Conservation (phyloP, 2,888 invertebrate species). For the Orthosia gothica region DNA sequence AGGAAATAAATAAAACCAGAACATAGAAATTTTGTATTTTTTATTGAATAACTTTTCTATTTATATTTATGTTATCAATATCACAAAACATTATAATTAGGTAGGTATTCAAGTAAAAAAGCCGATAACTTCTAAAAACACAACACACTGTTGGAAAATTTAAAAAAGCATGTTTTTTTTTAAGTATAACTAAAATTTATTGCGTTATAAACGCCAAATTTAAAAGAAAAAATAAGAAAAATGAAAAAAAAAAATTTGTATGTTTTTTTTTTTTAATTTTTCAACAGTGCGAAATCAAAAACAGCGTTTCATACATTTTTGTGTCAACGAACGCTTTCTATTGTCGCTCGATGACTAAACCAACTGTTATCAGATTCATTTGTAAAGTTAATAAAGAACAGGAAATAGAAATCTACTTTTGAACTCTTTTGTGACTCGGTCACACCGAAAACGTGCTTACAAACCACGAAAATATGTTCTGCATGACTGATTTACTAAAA, state of each 20-base stretch:
- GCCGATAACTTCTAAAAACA: conserved; percentile 86
- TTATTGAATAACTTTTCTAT: conserved; percentile 89
- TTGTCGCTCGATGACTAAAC: conserved; percentile 57
- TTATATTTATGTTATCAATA: conserved; percentile 84
- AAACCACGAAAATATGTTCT: conserved; percentile 56
- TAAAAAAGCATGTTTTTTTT: conserved; percentile 32
- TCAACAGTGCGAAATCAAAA: conserved; percentile 47
- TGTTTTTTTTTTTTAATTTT: conserved; percentile 34
- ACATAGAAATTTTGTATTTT: conserved; percentile 88
- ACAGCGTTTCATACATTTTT: conserved; percentile 49
- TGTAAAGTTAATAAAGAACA: conserved; percentile 75
- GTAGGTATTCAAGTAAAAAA: conserved; percentile 89
- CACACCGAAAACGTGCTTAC: conserved; percentile 50
- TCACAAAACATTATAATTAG: conserved; percentile 88
- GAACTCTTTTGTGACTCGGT: conserved; percentile 61
- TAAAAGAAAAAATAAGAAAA: conserved; percentile 2
- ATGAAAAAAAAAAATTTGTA: neutral
- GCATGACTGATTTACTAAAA: conserved; percentile 52
- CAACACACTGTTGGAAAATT: conserved; percentile 63
- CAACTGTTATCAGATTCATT: conserved; percentile 60
- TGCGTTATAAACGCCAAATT: neutral
- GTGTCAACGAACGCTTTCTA: conserved; percentile 56
- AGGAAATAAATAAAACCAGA: conserved; percentile 57
- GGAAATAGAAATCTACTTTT: conserved; percentile 83
- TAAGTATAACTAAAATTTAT: neutral